Evolutionary conservation across 2,113 vertebrate genomes (phyloP), one percentile per base, ranked within the genome.

Genomic region (Labeo catla): DNA sequence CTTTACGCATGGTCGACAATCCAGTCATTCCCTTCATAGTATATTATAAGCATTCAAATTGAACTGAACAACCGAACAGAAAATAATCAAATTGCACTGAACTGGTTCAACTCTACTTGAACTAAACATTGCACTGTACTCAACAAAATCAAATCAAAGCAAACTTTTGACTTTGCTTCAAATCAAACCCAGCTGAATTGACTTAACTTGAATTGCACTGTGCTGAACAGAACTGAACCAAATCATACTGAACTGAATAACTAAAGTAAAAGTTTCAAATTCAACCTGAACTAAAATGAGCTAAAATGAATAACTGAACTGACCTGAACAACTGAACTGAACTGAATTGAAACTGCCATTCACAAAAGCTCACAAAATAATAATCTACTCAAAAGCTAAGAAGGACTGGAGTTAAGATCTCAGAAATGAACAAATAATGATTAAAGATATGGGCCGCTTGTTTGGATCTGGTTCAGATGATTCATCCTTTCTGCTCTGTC

Each of bases 381-480:
- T 11, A 72, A 72, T 72, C 15, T 43, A 72, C 19, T 68, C 68
- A 72, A 72, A 72, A 43, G 68, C 68, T 72, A 45, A 49, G 11
- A 49, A 49, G 43, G 43, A 23, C 47, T 10, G 43, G 10, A 49
- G 19, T 47, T 12, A 23, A 74, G 21, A 47, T 1, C 8, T 47
- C 2, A 19, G 39, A 39, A 74, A 23, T 15, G 0, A 23, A 76
- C 47, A 23, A 76, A 76, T 47, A 61, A 10, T 23, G 28, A 50
- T 78, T 39, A 78, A 19, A 63, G 36, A 61, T 45, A 57, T 23
- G 65, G 16, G 13, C 9, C 34, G 19, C 36, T 63, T 36, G 36
- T 80, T 80, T 59, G 34, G 43, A 45, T 45, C 50, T 61, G 36
- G 34, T 39, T 34, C 50, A 59, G 15, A 39, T 79, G 8, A 59